Base-by-base conservation (phyloP, 2,888 invertebrate species). In the Branchellion lobata region DNA sequence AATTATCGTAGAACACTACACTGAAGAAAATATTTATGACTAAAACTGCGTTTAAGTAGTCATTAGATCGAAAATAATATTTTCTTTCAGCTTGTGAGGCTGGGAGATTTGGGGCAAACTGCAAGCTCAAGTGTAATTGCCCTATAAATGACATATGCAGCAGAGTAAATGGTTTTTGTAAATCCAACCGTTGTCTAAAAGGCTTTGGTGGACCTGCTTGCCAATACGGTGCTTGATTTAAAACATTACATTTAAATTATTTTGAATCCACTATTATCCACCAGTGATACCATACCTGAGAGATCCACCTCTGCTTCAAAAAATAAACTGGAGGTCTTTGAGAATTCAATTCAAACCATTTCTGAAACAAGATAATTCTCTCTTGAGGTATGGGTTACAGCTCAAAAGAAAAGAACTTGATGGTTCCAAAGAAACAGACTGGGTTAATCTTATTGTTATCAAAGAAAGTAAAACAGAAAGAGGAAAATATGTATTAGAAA, bases 181-280 rank as follows among this genome's bases (percentile, higher is more conserved):
- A 82, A 24, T 82, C 83, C 24, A 84, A 84, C 14, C 51, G 61
- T 3, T 86, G 86, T 82, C 83, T 82, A 53, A 80, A 82, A 2
- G 85, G 85, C 24, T 86, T 83, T 82, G 82, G 82, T 11, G 84
- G 86, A 65, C 79, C 85, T 2, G 85, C 84, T 21, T 86, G 86
- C 81, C 85, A 85, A 73, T 84, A 82, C 77, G 82, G 86, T 86
- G 47, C 61, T 80, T 81, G 27, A 40, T 27, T 27, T 31, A 77
- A 29, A 40, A 14, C 8, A 65, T 21, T 8, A 69, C 61, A 18
- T 24, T 57, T 57, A 14, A 40, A 8, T 40, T 40, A 8, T 5
- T 40, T 14, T 40, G 14, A 40, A 40, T 40, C 8, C 40, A 40
- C 40, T 14, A 40, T 8, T 14, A 40, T 40, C 40, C 40, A 5